Evolutionary conservation across 2,797 vertebrate species (phyloP).

Genomic region (Enteromius treurensis): DNA sequence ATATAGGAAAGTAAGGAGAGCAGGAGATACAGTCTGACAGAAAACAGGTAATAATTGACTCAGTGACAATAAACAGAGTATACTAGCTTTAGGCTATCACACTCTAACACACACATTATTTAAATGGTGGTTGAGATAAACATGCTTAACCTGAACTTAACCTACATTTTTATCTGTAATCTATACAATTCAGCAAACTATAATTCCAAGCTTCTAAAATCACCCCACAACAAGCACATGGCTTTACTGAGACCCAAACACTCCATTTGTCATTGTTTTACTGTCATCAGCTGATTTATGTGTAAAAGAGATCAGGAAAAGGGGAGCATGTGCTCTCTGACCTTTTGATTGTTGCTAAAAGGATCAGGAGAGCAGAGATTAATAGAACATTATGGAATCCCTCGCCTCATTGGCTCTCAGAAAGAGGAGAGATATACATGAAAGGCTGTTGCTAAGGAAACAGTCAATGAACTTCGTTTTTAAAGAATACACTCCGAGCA

Average conservation of each 20-base stretch:
- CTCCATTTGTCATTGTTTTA: constrained; percentile 39
- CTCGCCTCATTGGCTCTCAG: constrained; percentile 68
- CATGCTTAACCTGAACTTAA: not conserved
- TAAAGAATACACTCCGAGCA: constrained; percentile 67
- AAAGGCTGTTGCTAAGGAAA: constrained; percentile 52
- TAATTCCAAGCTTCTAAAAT: not conserved
- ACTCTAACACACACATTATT: not conserved
- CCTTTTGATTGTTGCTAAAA: constrained; percentile 72
- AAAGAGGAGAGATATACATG: constrained; percentile 64
- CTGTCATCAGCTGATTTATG: constrained; percentile 40
- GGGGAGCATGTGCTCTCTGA: constrained; percentile 67
- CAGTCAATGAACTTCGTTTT: constrained; percentile 26
- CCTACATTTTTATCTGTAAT: not conserved
- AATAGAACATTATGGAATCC: constrained; percentile 73
- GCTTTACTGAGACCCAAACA: not conserved
- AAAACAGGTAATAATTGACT: constrained; percentile 39
- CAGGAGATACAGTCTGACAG: constrained; percentile 43
- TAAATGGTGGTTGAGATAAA: not conserved
- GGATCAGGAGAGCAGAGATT: constrained; percentile 65
- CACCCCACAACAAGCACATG: not conserved
- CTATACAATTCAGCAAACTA: not conserved
- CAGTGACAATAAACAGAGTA: constrained; percentile 58
- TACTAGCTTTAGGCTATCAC: constrained; percentile 31
- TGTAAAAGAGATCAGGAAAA: constrained; percentile 24
- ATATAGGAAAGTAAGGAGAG: constrained; percentile 21